These are phyloP conservation scores for Buceros bicornis DNA, from an alignment of 2,797 vertebrate genomes.

Conservation along the genomic window DNA sequence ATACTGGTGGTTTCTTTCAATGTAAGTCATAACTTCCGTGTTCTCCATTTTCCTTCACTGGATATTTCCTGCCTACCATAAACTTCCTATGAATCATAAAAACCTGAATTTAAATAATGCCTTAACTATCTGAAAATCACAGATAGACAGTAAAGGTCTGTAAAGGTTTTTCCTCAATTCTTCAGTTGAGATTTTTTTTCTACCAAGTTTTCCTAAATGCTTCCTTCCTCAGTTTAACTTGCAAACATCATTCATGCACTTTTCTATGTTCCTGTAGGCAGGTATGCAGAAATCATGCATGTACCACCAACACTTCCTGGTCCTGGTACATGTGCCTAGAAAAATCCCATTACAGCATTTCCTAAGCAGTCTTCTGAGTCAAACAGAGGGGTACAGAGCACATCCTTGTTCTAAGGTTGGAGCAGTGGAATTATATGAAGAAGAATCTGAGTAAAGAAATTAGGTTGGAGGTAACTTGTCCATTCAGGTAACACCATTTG, in stretches of 20 bases:
- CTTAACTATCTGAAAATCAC: not conserved
- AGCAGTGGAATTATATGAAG: not conserved
- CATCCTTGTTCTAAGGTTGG: not conserved
- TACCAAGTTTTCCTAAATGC: not conserved
- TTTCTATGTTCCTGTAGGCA: not conserved
- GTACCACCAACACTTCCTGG: not conserved
- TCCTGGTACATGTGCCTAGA: not conserved
- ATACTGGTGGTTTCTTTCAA: not conserved
- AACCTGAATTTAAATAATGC: not conserved
- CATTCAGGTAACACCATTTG: not conserved
- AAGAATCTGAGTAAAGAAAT: not conserved
- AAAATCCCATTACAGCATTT: not conserved
- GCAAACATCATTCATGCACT: not conserved
- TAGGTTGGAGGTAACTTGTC: not conserved
- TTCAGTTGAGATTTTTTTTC: not conserved
- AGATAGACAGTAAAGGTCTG: not conserved
- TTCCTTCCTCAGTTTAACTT: not conserved
- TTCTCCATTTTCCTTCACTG: not conserved
- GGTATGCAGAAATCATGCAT: not conserved
- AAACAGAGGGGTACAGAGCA: not conserved
- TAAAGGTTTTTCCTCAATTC: fast-evolving
- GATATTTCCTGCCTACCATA: not conserved
- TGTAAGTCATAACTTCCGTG: not conserved
- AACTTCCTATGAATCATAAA: not conserved
- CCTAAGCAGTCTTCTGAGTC: not conserved